A percentile compares a stretch with the other conserved stretches of the same genome.
phyloP scores from a whole-genome alignment of 1,140 invertebrate species.

The Heliconius congener region DNA sequence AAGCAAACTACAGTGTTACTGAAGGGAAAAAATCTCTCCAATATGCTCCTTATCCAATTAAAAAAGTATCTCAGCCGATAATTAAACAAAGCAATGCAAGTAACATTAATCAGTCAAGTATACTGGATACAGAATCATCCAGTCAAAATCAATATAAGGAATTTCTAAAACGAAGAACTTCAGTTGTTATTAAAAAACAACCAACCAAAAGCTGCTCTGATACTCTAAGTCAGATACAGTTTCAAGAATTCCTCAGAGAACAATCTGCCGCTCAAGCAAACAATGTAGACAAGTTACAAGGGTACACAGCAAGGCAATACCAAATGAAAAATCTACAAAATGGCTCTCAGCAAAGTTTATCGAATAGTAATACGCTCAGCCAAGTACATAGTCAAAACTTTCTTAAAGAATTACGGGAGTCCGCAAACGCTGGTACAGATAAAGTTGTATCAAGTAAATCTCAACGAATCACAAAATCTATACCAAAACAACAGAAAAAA shows the following conservation, averaged over 20 bases:
- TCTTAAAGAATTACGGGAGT: constrained; percentile 54
- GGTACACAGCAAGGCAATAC: background rate
- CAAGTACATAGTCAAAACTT: constrained; percentile 48
- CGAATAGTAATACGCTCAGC: constrained; percentile 14
- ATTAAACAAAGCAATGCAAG: background rate
- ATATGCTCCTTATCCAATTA: background rate
- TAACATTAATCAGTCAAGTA: background rate
- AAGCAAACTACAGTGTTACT: background rate
- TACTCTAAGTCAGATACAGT: constrained; percentile 46
- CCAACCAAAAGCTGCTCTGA: constrained; percentile 21
- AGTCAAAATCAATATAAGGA: constrained; percentile 38
- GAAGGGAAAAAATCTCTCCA: background rate
- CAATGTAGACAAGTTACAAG: background rate
- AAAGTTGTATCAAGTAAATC: constrained; percentile 21
- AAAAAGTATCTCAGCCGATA: background rate
- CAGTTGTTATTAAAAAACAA: constrained; percentile 2
- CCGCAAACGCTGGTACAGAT: constrained; percentile 54
- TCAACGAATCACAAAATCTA: constrained; percentile 24
- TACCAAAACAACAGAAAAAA: constrained; percentile 50
- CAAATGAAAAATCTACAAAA: constrained; percentile 2
- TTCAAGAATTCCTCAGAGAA: constrained; percentile 37
- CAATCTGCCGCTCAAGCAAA: background rate
- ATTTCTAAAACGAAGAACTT: constrained; percentile 24
- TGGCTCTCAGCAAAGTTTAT: background rate
- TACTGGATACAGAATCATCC: constrained; percentile 11